Percentiles rank a stretch among this genome's conserved stretches.
Evolutionary conservation across 2,113 vertebrate genomes (phyloP).

Genomic region (Ahaetulla prasina): DNA sequence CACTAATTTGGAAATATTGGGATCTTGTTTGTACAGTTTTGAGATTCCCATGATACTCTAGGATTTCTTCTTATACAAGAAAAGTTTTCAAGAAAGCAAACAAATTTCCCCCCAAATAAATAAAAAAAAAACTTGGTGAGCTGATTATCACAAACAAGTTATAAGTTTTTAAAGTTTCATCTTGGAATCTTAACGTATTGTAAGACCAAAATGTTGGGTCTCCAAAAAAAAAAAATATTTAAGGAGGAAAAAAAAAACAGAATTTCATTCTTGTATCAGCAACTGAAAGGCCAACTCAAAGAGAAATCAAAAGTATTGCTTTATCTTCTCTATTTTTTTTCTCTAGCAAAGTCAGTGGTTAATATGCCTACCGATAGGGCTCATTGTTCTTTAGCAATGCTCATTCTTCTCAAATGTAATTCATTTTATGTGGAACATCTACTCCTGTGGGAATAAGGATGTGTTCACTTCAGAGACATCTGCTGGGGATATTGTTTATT

Average conservation of each 20-base stretch:
- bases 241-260: neutral
- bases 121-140: neutral
- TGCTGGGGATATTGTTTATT: neutral
- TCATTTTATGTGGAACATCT: neutral
- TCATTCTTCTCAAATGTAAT: neutral
- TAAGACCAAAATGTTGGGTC: neutral
- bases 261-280: neutral
- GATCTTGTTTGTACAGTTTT: neutral
- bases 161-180: neutral
- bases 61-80: neutral
- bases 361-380: neutral
- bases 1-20: neutral
- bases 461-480: neutral
- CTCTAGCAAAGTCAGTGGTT: neutral
- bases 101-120: neutral
- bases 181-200: neutral
- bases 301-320: neutral
- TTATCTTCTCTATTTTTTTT: neutral
- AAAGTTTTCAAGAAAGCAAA: neutral
- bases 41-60: neutral
- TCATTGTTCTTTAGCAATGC: neutral
- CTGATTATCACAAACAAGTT: neutral
- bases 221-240: neutral
- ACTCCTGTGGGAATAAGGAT: neutral
- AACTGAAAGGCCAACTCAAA: neutral